phyloP scores from a whole-genome alignment of 2,797 vertebrate species.

The Phylloscopus collybita region DNA sequence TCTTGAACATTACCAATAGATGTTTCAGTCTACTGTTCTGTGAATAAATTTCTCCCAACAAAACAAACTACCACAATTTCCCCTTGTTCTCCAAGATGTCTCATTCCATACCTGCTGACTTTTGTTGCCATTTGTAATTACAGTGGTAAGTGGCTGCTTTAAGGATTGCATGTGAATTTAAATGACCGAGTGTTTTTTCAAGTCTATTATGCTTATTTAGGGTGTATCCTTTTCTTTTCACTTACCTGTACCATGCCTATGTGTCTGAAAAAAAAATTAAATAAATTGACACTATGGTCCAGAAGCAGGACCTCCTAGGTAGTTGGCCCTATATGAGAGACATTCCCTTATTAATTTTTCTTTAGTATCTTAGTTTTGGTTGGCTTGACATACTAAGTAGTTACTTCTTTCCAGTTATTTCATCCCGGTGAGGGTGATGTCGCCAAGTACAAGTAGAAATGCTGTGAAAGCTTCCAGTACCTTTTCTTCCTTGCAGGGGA shows the following conservation, averaged over 20 bases:
- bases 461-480: background rate
- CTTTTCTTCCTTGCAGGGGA: background rate
- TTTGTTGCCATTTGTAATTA: background rate
- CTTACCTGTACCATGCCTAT: background rate
- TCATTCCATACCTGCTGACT: background rate
- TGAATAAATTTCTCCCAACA: background rate
- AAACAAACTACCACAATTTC: background rate
- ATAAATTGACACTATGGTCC: background rate
- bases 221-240: background rate
- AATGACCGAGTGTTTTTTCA: background rate
- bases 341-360: slow-evolving; percentile 11
- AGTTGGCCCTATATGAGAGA: background rate
- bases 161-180: background rate
- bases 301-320: background rate
- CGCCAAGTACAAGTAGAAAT: background rate
- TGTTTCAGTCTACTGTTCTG: background rate
- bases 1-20: background rate
- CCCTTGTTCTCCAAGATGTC: background rate
- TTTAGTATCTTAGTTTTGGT: slow-evolving; percentile 40
- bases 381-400: slow-evolving; percentile 4
- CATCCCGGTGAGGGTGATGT: background rate
- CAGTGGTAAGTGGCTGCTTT: background rate
- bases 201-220: background rate
- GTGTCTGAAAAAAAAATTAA: background rate
- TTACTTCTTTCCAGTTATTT: slow-evolving; percentile 23